Percentiles rank a stretch among this genome's conserved stretches.
Evolutionary conservation across 2,113 vertebrate genomes (phyloP).

Genomic region (Bujurquina vittata): DNA sequence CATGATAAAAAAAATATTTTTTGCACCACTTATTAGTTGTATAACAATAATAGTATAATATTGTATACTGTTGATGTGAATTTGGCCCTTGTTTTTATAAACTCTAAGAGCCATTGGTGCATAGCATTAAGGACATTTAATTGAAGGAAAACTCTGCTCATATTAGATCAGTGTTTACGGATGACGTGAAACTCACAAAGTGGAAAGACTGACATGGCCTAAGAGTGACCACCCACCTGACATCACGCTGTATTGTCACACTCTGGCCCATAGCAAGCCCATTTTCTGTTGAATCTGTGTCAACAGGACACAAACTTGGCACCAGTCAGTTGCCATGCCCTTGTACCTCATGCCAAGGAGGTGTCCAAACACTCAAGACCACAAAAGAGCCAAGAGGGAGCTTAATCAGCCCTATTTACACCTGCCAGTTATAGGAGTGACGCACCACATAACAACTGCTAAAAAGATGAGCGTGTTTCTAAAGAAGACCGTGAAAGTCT

Average conservation of each 20-base stretch:
- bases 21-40: neutral
- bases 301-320: conserved; percentile 48
- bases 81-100: neutral
- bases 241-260: conserved; percentile 45
- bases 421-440: conserved; percentile 53
- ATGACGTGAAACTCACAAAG: conserved; percentile 33
- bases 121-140: conserved; percentile 3
- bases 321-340: conserved; percentile 20
- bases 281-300: conserved; percentile 37
- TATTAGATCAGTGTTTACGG: conserved; percentile 42
- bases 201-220: conserved; percentile 47
- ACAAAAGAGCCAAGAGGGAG: conserved; percentile 48
- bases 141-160: conserved; percentile 6
- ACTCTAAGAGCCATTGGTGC: conserved; percentile 2
- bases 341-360: conserved; percentile 59
- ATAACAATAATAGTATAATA: neutral
- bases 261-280: conserved; percentile 34
- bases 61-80: neutral
- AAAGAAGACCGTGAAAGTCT: conserved; percentile 24
- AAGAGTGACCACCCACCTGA: conserved; percentile 62
- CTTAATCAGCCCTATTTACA: conserved; percentile 57
- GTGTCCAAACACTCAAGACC: conserved; percentile 57
- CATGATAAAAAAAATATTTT: neutral
- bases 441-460: conserved; percentile 2
- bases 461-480: conserved; percentile 17